Conservation (phyloP, 35 echinoderm and acorn worm genomes). For the Amphiura filiformis region DNA sequence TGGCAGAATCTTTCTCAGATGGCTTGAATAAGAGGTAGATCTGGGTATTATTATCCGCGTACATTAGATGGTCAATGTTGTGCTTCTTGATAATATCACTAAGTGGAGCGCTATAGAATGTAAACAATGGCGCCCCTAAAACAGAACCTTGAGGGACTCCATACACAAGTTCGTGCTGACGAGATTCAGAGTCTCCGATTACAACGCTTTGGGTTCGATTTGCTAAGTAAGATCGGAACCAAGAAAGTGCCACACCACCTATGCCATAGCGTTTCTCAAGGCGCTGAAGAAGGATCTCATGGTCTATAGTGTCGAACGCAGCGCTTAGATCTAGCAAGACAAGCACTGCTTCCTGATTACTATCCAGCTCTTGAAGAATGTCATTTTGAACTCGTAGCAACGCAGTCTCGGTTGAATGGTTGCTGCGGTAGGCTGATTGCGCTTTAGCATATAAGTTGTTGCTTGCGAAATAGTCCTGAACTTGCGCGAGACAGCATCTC, state of each 20-base stretch:
- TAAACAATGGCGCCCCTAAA: slow-evolving; percentile 15
- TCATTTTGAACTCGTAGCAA: slow-evolving; percentile 8
- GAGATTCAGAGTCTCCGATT: not conserved
- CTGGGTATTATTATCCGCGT: slow-evolving; percentile 21
- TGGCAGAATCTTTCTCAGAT: not conserved
- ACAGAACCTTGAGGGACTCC: slow-evolving; percentile 26
- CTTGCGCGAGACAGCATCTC: not conserved
- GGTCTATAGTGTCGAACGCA: slow-evolving; percentile 46
- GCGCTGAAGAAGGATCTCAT: slow-evolving; percentile 38
- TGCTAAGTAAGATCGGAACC: slow-evolving; percentile 44
- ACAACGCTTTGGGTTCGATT: slow-evolving; percentile 15
- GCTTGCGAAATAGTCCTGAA: not conserved
- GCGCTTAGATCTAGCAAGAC: slow-evolving; percentile 24
- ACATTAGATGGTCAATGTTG: slow-evolving; percentile 23
- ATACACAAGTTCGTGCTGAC: not conserved
- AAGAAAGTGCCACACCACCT: slow-evolving; percentile 17
- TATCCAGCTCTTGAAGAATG: slow-evolving; percentile 22
- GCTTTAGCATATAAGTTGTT: slow-evolving; percentile 17
- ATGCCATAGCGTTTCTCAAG: slow-evolving; percentile 22
- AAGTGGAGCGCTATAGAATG: slow-evolving; percentile 20
- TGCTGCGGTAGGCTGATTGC: slow-evolving; percentile 29
- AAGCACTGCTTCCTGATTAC: slow-evolving; percentile 22
- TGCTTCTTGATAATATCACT: slow-evolving; percentile 30
- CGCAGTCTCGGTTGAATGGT: slow-evolving; percentile 48
- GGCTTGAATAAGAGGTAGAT: not conserved